Conservation (phyloP, 2,113 vertebrate genomes). For the Nannospalax galili region DNA sequence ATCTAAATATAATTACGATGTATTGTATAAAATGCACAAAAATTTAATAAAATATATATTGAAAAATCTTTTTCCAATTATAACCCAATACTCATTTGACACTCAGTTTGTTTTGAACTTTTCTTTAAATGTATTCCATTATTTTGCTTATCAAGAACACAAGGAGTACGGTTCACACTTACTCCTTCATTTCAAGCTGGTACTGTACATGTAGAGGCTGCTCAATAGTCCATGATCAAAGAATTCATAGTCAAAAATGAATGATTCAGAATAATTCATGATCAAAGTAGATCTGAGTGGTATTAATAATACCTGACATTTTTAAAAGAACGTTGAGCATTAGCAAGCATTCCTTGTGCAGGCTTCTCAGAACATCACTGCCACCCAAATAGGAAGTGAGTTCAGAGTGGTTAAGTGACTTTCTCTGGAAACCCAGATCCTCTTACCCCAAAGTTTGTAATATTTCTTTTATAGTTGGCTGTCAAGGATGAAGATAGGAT, state of each 20-base stretch:
- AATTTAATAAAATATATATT: no score
- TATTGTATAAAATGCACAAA: no score
- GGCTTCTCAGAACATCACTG: background rate
- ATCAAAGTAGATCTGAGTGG: background rate
- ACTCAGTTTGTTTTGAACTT: background rate
- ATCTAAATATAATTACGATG: no score
- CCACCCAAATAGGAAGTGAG: constrained; percentile 12
- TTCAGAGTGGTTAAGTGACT: background rate
- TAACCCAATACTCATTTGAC: background rate
- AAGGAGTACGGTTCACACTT: background rate
- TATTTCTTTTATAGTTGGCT: background rate
- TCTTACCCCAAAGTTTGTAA: background rate
- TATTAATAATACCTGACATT: background rate
- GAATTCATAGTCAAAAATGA: background rate
- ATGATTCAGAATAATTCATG: constrained; percentile 18
- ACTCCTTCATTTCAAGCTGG: background rate
- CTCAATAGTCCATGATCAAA: background rate
- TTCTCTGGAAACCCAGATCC: background rate
- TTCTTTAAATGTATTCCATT: background rate
- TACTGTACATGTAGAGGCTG: background rate
- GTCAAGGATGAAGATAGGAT: background rate
- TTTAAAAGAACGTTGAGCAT: background rate
- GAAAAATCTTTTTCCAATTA: no score
- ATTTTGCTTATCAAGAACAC: background rate
- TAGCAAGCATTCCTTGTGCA: background rate